Evolutionary conservation across 1,140 invertebrate genomes (phyloP).

Genomic region (Scaptomyza hsui): DNA sequence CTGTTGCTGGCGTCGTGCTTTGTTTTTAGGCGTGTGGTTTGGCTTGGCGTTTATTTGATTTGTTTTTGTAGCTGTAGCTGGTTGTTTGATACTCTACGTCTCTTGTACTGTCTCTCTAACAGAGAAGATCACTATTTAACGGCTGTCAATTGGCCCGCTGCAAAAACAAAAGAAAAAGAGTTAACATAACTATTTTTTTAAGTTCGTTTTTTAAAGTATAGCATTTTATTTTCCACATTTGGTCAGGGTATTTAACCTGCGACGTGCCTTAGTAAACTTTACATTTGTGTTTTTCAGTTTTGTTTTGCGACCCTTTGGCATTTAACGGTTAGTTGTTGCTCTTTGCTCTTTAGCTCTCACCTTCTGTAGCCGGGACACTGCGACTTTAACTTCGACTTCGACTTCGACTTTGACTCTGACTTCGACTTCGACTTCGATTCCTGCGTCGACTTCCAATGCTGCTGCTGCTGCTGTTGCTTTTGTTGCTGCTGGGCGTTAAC

Average conservation of each 20-base stretch:
- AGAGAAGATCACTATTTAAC: not conserved
- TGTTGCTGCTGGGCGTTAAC: slow-evolving; percentile 37
- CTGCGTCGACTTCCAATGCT: not conserved
- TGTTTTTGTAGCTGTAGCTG: slow-evolving; percentile 14
- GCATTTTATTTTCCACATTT: too few relatives aligned
- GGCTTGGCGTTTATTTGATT: slow-evolving; percentile 18
- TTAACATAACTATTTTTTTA: too few relatives aligned
- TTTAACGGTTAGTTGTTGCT: too few relatives aligned
- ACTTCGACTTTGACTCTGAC: not conserved
- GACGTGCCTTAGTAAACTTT: too few relatives aligned
- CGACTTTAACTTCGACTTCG: not conserved
- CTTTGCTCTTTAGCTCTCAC: slow-evolving; percentile 17
- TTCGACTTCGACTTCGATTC: not conserved
- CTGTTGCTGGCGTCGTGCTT: slow-evolving; percentile 1
- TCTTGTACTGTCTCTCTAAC: not conserved
- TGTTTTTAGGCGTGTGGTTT: slow-evolving; percentile 35
- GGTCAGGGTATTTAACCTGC: too few relatives aligned
- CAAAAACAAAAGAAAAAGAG: not conserved
- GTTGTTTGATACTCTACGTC: slow-evolving; percentile 18
- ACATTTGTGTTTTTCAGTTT: too few relatives aligned
- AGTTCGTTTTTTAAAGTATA: too few relatives aligned
- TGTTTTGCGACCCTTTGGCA: too few relatives aligned
- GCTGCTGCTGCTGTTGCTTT: slow-evolving; percentile 11
- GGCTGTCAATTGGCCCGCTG: not conserved
- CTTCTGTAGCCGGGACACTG: slow-evolving; percentile 36